These are phyloP conservation scores for Butorides virescens DNA, from an alignment of 2,113 vertebrate genomes.

Conservation along the genomic window DNA sequence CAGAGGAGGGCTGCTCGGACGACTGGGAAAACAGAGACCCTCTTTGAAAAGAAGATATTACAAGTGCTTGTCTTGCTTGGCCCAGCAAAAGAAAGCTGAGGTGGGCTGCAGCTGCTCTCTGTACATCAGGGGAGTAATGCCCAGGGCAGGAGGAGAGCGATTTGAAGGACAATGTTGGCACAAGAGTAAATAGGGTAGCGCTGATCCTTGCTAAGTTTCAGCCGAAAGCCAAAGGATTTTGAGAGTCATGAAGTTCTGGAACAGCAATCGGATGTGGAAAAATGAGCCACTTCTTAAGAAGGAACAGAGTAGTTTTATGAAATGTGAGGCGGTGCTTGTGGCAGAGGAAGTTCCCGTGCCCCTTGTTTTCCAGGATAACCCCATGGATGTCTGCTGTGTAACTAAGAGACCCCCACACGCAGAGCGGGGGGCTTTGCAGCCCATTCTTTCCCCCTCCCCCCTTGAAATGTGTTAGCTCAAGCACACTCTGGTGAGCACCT, in stretches of 20 bases:
- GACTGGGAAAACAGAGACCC: not conserved
- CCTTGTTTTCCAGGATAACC: not conserved
- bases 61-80: not conserved
- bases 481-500: rapidly evolving
- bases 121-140: not conserved
- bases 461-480: not conserved
- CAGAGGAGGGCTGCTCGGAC: not conserved
- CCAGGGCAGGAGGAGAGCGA: rapidly evolving
- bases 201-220: not conserved
- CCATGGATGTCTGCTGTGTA: rapidly evolving
- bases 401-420: not conserved
- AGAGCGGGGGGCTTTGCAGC: not conserved
- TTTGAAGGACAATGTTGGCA: not conserved
- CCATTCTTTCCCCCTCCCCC: not conserved
- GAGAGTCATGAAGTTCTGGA: not conserved
- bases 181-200: not conserved
- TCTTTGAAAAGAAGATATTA: not conserved
- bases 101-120: not conserved
- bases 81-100: not conserved
- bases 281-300: not conserved
- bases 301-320: not conserved
- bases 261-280: not conserved
- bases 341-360: not conserved
- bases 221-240: not conserved
- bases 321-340: not conserved